These are phyloP conservation scores for Muschampia staudingeri DNA, from an alignment of 2,888 invertebrate genomes.

Conservation along the genomic window DNA sequence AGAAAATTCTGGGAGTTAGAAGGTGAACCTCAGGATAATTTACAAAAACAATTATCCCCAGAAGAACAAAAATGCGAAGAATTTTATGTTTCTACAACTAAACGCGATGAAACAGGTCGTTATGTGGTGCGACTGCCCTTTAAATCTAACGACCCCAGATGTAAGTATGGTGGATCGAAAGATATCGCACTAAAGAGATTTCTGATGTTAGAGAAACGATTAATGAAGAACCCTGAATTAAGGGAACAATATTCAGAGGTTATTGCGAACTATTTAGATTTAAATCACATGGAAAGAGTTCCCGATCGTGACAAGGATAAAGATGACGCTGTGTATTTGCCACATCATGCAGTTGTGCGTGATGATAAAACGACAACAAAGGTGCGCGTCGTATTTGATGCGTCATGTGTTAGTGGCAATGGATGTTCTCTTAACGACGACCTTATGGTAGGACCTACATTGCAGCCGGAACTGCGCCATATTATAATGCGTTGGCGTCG, in stretches of 20 bases:
- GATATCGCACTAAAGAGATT: constrained; percentile 49
- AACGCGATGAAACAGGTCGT: neutral
- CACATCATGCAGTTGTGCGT: constrained; percentile 53
- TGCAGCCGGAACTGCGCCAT: constrained; percentile 61
- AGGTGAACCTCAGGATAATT: too few species aligned
- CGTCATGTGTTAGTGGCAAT: constrained; percentile 40
- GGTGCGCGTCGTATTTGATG: constrained; percentile 48
- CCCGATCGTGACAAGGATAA: neutral
- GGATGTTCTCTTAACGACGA: constrained; percentile 65
- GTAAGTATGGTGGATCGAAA: constrained; percentile 38
- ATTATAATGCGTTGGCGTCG: constrained; percentile 58
- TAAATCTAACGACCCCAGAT: constrained; percentile 21
- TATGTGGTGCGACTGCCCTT: constrained; percentile 24
- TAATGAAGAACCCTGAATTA: constrained; percentile 32
- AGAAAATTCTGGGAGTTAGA: too few species aligned
- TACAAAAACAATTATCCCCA: too few species aligned
- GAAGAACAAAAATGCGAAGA: constrained; percentile 24
- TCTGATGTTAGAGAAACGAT: constrained; percentile 36
- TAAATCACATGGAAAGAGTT: neutral
- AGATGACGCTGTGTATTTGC: constrained; percentile 49
- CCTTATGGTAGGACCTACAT: constrained; percentile 54
- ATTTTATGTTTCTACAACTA: constrained; percentile 8
- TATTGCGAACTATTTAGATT: too few species aligned
- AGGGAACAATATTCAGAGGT: constrained; percentile 32
- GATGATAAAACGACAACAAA: constrained; percentile 54